These are phyloP conservation scores for Scopus umbretta DNA, from an alignment of 2,113 vertebrate genomes.

Conservation along the genomic window DNA sequence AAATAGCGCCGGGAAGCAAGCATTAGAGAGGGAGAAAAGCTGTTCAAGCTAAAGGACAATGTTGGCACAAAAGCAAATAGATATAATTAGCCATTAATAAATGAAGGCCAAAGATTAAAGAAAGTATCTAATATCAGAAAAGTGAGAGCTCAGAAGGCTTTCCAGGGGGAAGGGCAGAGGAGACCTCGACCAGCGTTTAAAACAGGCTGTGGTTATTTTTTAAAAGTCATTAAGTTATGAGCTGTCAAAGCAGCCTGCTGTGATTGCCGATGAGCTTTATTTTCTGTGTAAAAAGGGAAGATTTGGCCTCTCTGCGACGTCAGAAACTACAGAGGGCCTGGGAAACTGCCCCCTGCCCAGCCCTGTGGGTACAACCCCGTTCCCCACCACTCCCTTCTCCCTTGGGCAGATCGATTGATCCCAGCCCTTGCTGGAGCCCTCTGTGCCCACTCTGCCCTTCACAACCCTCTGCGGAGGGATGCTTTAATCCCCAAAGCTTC, in stretches of 20 bases:
- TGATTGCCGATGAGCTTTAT: not conserved
- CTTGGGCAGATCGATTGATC: not conserved
- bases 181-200: not conserved
- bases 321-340: not conserved
- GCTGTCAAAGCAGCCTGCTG: not conserved
- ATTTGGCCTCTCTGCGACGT: fast-evolving
- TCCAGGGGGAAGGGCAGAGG: not conserved
- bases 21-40: not conserved
- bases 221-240: not conserved
- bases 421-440: not conserved
- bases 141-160: not conserved
- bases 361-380: not conserved
- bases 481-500: not conserved
- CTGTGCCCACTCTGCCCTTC: not conserved
- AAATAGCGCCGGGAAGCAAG: not conserved
- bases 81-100: constrained; percentile 50
- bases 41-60: constrained; percentile 39
- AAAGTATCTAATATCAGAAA: not conserved
- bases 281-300: not conserved
- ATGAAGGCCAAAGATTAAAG: constrained; percentile 22
- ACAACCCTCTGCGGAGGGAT: not conserved
- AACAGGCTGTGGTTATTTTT: not conserved
- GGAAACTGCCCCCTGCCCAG: not conserved
- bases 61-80: constrained; percentile 34
- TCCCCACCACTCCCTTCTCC: not conserved